Conservation (phyloP, 92 coral and sea anemone genomes). For the Actinernus sp. region DNA sequence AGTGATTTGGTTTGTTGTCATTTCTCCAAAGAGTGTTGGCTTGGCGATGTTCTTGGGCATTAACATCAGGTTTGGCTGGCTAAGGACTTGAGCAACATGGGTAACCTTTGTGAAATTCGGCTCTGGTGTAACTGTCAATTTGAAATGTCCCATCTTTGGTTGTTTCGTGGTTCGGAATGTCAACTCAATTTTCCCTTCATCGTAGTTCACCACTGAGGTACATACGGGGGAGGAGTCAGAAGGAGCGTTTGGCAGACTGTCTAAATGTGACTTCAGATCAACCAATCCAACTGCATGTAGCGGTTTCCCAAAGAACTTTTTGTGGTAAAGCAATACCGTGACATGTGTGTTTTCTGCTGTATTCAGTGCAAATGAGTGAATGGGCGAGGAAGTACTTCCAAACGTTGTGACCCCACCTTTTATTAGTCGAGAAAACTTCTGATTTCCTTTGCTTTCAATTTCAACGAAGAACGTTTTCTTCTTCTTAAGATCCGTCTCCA, state of each 20-base stretch:
- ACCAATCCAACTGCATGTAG: slow-evolving; percentile 9
- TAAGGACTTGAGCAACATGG: slow-evolving; percentile 47
- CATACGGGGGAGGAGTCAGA: background rate
- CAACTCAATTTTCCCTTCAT: slow-evolving; percentile 11
- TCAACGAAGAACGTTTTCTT: slow-evolving; percentile 26
- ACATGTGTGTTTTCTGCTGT: slow-evolving; percentile 19
- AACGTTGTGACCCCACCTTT: slow-evolving; percentile 26
- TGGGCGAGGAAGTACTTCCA: slow-evolving; percentile 4
- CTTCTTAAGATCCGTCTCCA: slow-evolving; percentile 13
- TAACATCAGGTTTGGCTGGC: slow-evolving; percentile 40
- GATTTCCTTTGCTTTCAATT: too few species aligned
- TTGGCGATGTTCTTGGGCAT: slow-evolving; percentile 12
- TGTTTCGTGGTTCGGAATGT: slow-evolving; percentile 4
- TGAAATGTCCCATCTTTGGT: slow-evolving; percentile 20
- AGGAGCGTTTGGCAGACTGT: background rate
- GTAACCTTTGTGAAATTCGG: background rate
- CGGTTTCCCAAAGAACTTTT: slow-evolving; percentile 30
- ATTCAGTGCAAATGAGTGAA: background rate
- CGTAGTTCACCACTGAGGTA: background rate
- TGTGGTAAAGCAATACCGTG: slow-evolving; percentile 40
- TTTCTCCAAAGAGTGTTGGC: slow-evolving; percentile 42
- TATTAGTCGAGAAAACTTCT: too few species aligned
- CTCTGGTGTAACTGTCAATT: slow-evolving; percentile 23
- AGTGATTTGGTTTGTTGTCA: slow-evolving; percentile 36
- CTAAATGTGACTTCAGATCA: slow-evolving; percentile 10